Evolutionary conservation across 2,797 vertebrate genomes (phyloP).

Genomic region (Hydrophis major): DNA sequence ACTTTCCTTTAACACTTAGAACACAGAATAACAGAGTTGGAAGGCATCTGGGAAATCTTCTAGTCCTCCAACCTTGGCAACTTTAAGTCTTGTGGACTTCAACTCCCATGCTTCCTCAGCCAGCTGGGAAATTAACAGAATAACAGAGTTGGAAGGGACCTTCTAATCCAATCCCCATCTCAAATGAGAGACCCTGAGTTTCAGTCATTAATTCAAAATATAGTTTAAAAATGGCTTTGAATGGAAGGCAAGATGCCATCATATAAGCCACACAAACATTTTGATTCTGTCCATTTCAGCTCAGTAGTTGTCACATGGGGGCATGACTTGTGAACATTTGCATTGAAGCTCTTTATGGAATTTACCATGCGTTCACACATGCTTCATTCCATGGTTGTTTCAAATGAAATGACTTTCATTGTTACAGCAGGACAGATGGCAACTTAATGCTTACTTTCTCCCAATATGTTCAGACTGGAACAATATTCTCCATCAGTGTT

Average conservation of each 20-base stretch:
- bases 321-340: not conserved
- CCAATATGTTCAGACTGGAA: constrained; percentile 26
- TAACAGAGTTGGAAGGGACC: not conserved
- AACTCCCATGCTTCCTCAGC: no score
- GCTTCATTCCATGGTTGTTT: not conserved
- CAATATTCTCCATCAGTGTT: constrained; percentile 43
- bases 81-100: not conserved
- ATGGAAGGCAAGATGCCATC: constrained; percentile 15
- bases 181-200: not conserved
- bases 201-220: constrained; percentile 43
- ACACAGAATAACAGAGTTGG: not conserved
- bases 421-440: constrained; percentile 40
- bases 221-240: not conserved
- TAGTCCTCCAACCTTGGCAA: not conserved
- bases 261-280: not conserved
- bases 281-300: not conserved
- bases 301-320: not conserved
- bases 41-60: not conserved
- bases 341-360: not conserved
- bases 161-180: not conserved
- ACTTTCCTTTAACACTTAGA: not conserved
- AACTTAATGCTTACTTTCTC: constrained; percentile 42
- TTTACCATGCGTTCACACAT: not conserved
- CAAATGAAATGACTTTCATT: constrained; percentile 41
- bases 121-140: no score